phyloP scores from a whole-genome alignment of 2,797 vertebrate species.

The Sebastes minor region DNA sequence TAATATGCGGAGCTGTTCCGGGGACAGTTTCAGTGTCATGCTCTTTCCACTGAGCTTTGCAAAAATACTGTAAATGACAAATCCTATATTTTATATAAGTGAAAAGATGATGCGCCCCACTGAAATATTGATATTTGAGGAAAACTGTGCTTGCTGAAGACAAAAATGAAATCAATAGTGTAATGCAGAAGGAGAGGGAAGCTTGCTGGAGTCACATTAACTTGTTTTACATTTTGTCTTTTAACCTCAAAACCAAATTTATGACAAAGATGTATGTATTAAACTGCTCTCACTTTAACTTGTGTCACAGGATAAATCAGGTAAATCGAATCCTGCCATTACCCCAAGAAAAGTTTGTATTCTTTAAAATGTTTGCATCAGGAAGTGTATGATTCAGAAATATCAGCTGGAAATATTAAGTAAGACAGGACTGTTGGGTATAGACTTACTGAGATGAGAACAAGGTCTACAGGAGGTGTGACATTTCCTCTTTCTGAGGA shows the following conservation, averaged over 20 bases:
- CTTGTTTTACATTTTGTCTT: not conserved
- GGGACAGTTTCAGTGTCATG: not conserved
- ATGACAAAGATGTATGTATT: not conserved
- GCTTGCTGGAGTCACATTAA: not conserved
- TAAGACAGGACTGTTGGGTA: not conserved
- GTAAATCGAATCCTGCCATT: not conserved
- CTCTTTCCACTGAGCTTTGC: not conserved
- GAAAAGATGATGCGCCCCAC: not conserved
- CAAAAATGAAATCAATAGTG: not conserved
- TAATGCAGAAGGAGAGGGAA: not conserved
- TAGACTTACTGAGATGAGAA: not conserved
- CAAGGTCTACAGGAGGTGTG: not conserved
- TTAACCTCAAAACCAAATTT: not conserved
- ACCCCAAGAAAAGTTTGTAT: not conserved
- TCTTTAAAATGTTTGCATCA: not conserved
- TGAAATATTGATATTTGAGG: not conserved
- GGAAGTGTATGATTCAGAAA: not conserved
- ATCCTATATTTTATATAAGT: not conserved
- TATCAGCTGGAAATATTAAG: not conserved
- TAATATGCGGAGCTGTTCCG: not conserved
- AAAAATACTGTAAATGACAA: not conserved
- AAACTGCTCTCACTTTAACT: not conserved
- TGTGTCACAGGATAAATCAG: not conserved
- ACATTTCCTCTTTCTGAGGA: not conserved
- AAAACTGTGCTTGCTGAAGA: not conserved